phyloP scores from a whole-genome alignment of 2,888 invertebrate species.

The Trissonchulus latispiculum region DNA sequence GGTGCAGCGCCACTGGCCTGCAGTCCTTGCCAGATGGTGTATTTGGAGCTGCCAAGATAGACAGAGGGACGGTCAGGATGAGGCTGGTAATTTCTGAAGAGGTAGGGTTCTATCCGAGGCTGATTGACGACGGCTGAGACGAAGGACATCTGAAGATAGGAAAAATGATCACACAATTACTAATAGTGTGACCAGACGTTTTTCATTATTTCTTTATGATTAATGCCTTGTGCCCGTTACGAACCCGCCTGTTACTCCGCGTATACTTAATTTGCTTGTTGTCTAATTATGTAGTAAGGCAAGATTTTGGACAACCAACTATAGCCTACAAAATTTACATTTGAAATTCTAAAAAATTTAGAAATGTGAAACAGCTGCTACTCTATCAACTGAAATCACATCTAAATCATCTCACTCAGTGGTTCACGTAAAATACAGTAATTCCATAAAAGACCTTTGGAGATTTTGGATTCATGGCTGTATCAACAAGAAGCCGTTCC shows the following conservation, averaged over 20 bases:
- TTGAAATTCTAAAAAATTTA: no score
- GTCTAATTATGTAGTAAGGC: no score
- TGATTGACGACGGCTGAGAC: constrained; percentile 70
- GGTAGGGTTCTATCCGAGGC: constrained; percentile 60
- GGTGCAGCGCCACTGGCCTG: constrained; percentile 83
- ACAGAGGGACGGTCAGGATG: constrained; percentile 60
- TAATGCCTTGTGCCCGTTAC: no score
- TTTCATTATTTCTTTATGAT: no score
- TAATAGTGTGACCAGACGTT: neutral
- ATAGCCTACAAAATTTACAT: constrained; percentile 24
- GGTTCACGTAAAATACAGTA: no score
- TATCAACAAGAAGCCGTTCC: constrained; percentile 51
- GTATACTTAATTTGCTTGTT: no score
- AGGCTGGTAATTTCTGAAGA: constrained; percentile 71
- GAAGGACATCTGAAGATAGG: constrained; percentile 58
- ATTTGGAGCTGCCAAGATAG: constrained; percentile 60
- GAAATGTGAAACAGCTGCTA: no score
- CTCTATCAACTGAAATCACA: no score
- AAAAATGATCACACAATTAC: neutral
- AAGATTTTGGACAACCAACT: no score
- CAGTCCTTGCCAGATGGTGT: constrained; percentile 69
- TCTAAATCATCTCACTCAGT: no score
- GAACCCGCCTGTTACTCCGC: no score
- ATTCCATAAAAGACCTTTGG: no score
- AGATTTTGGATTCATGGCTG: constrained; percentile 51